Base-by-base conservation (phyloP, 2,797 vertebrate genomes). In the Acridotheres tristis region DNA sequence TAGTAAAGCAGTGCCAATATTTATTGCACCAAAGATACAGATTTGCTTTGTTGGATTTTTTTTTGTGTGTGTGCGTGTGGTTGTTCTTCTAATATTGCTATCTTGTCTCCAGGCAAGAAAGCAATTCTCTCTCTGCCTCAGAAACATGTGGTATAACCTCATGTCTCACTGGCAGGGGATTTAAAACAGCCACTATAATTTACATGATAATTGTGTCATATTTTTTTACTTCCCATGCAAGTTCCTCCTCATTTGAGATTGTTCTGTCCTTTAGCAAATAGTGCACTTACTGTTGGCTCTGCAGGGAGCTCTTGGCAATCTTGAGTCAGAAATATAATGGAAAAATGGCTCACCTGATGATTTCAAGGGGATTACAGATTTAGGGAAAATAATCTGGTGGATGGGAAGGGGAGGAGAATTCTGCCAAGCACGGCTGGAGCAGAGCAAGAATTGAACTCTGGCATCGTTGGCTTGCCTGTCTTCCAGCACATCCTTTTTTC, bases 191-290 rank as follows among this genome's bases (percentile, higher is more conserved):
- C 89, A 47, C 90, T 82, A 61, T 95, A 94, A 94, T 97, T 94
- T 96, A 96, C 90, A 88, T 90, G 38, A 83, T 96, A 94, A 92
- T 92, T 96, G 65, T 92, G 87, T 95, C 84, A 21, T 85, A 53
- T 86, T 94, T 92, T 79, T 94, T 92, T 87, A 79, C 92, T 75
- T 94, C 77, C 21, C 40, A 1, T 65, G n/a, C 72, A 87, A 94
- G 87, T 90, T 95, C 79, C 74, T 96, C 78, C 76, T 94, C 25
- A 13, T 88, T 69, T 36, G 77, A 92, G 50, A 76, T 83, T 72
- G 47, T 79, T 96, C 83, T 88, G 85, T 97, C 92, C 86, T 89
- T 91, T 81, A 88, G 85, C 81, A 83, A 91, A 53, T 53, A 81
- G 91, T 57, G 4, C 43, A 69, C 80, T 96, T 84, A 76, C 79